phyloP scores from a whole-genome alignment of 1,140 invertebrate genomes.

The Forficula auricularia region DNA sequence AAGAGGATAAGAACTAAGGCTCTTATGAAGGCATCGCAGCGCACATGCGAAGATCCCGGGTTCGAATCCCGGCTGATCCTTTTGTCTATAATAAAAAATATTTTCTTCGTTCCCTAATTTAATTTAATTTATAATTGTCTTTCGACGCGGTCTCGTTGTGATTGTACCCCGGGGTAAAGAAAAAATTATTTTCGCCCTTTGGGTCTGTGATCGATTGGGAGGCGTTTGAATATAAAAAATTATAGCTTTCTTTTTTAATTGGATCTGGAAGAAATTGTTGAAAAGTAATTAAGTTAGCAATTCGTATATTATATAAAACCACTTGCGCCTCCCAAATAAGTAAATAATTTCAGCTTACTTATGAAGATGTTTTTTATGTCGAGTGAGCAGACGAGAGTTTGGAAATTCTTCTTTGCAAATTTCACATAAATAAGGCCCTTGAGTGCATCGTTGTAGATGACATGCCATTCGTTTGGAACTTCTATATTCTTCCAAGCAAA shows the following conservation, averaged over 20 bases:
- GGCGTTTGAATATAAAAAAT: no score
- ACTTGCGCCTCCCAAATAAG: not conserved
- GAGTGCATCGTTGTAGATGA: constrained; percentile 15
- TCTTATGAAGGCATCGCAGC: no score
- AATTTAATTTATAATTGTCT: no score
- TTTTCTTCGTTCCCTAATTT: no score
- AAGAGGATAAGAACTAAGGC: no score
- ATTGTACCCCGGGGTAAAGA: no score
- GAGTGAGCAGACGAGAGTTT: constrained; percentile 14
- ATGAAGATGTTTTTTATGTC: constrained; percentile 18
- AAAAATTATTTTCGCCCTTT: no score
- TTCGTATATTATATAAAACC: not conserved
- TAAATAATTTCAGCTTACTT: constrained; percentile 11
- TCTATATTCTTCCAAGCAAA: constrained; percentile 16
- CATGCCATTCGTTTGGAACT: constrained; percentile 16
- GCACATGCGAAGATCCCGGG: no score
- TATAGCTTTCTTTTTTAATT: not conserved
- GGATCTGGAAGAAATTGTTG: not conserved
- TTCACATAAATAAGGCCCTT: constrained; percentile 18
- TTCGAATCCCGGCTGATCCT: no score
- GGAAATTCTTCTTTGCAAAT: constrained; percentile 12
- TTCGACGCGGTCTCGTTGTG: no score
- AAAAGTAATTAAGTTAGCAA: not conserved
- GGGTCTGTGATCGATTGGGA: no score
- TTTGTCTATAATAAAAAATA: no score